Evolutionary conservation across 2,888 invertebrate species (phyloP), one percentile per base, ranked within the genome.

Genomic region (Agriopis marginaria): DNA sequence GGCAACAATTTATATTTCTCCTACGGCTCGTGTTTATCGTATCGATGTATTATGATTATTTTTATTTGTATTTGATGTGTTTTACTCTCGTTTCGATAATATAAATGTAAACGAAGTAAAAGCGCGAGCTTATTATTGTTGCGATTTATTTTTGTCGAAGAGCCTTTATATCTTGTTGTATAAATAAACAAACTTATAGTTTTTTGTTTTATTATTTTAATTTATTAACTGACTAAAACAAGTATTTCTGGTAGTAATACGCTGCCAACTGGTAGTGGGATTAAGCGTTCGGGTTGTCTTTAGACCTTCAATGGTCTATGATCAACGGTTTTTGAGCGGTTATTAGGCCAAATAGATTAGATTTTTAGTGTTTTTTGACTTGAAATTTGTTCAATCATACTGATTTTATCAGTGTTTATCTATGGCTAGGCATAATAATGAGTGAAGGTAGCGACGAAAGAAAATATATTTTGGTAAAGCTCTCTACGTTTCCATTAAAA

Each of bases 1-100:
- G 72, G 74, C 69, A 70, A 67, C 71, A 80, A 75, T 67, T 78
- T 79, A 77, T 76, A 78, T 77, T 75, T 74, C 75, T 70, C 74
- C 68, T 80, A 73, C 74, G 74, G 70, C 77, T 75, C 75, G 72
- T 75, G 80, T 80, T 82, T 78, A 81, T 83, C 69, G 75, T 78
- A 81, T 83, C 69, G 75, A 74, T 80, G 63, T 66, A 70, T 77
- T 77, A 77, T 67, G 73, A 77, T 80, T 77, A 74, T 75, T 77
- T 70, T 75, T 77, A 71, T 75, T 75, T 73, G 40, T 73, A 63
- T 74, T 61, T 3, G 70, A 70, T 70, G 74, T 63, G 70, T 63
- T 74, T 73, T 66, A 54, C 61, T 66, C 58, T 66, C 58, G 44
- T 58, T 69, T 67, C 44, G 42, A 63, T 72, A 51, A 63, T 68